A percentile compares a stretch with the other conserved stretches of the same genome.
These are phyloP conservation scores for Manacus vitellinus DNA, from an alignment of 2,113 vertebrate species.

Conservation along the genomic window DNA sequence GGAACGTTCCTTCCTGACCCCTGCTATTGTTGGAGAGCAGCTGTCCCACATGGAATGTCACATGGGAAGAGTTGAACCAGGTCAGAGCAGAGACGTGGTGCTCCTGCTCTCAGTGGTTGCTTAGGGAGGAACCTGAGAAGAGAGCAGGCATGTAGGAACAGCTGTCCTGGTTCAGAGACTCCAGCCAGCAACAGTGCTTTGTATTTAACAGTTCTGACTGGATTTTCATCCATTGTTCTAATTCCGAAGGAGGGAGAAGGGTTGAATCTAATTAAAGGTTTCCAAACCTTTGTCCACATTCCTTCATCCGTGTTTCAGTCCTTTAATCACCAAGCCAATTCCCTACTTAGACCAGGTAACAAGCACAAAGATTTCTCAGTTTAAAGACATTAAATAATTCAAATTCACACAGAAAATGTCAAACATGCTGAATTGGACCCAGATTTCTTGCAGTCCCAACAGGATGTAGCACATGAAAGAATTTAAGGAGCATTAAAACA, in stretches of 20 bases:
- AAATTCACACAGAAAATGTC: background rate
- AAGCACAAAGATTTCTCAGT: background rate
- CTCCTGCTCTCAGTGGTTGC: background rate
- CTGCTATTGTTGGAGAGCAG: background rate
- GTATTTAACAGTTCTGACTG: background rate
- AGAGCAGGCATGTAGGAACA: background rate
- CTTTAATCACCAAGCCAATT: background rate
- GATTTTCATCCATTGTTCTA: background rate
- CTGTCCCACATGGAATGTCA: background rate
- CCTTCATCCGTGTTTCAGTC: background rate
- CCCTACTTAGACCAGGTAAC: background rate
- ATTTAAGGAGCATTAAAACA: background rate
- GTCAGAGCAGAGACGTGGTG: background rate
- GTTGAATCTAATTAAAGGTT: background rate
- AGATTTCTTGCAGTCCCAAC: background rate
- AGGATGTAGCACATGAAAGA: background rate
- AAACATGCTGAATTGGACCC: background rate
- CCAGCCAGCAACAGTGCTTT: background rate
- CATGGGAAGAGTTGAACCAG: background rate
- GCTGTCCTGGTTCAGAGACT: background rate
- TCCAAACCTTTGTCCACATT: background rate
- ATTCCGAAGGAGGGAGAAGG: fast-evolving
- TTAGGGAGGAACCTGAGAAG: background rate
- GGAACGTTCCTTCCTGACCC: background rate
- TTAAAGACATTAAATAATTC: background rate